Percentiles rank a stretch among this genome's conserved stretches.
Conservation (phyloP, 2,888 invertebrate genomes). For the Rotaria sp. region DNA sequence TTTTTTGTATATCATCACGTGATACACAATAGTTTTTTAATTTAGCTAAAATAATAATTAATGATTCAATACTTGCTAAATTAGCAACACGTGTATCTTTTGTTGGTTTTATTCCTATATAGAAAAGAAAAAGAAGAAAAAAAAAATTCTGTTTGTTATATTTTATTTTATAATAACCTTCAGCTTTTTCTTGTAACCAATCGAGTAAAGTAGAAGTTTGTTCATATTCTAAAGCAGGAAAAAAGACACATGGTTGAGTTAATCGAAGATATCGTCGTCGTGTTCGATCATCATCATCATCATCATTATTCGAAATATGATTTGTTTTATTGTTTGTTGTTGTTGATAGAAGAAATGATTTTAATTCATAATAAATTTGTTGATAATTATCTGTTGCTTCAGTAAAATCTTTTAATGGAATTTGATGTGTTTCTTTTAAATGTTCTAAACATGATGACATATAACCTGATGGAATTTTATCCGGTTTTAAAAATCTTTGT, state of each 20-base stretch:
- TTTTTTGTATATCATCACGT: neutral
- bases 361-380: neutral
- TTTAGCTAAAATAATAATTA: neutral
- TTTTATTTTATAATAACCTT: neutral
- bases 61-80: neutral
- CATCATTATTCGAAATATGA: neutral
- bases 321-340: neutral
- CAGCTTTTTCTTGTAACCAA: constrained; percentile 11
- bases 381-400: neutral
- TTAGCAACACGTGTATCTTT: neutral
- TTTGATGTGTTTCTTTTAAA: neutral
- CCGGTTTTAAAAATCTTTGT: neutral
- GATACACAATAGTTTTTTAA: neutral
- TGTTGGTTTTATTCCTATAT: neutral
- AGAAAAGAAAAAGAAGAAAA: neutral
- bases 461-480: neutral
- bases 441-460: neutral
- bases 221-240: neutral
- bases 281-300: neutral
- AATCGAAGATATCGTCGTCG: neutral
- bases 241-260: neutral
- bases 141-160: neutral
- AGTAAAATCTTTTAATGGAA: neutral
- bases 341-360: neutral
- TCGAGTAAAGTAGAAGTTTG: neutral